A percentile compares a stretch with the other conserved stretches of the same genome.
These are phyloP conservation scores for Crenichthys baileyi DNA, from an alignment of 2,797 vertebrate genomes.

Conservation along the genomic window DNA sequence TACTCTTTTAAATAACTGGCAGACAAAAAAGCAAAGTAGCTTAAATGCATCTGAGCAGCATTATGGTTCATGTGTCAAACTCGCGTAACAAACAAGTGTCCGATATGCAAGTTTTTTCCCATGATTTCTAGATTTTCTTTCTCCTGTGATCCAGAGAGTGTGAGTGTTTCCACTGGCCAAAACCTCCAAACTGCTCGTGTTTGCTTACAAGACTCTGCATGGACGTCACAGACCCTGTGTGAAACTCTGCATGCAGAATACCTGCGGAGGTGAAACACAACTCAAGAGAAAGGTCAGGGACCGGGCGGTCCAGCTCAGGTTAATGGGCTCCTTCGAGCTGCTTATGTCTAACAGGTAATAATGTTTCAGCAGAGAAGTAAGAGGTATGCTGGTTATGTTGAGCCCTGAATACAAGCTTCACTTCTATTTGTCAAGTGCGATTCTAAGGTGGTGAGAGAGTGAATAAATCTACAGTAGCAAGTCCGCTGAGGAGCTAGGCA, in stretches of 20 bases:
- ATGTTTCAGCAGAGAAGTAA: slow-evolving; percentile 59
- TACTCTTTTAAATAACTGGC: slow-evolving; percentile 16
- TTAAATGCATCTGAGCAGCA: slow-evolving; percentile 49
- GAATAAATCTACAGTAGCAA: slow-evolving; percentile 5
- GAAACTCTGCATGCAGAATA: slow-evolving; percentile 27
- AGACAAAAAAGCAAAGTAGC: slow-evolving; percentile 49
- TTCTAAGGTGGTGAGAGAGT: slow-evolving; percentile 40
- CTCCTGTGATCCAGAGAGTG: slow-evolving; percentile 5
- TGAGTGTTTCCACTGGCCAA: slow-evolving; percentile 31
- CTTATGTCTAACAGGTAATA: slow-evolving; percentile 40
- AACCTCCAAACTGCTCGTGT: slow-evolving; percentile 28
- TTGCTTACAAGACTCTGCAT: slow-evolving; percentile 25
- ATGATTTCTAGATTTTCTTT: slow-evolving; percentile 9
- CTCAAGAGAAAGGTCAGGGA: slow-evolving; percentile 19
- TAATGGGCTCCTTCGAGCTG: slow-evolving; percentile 22
- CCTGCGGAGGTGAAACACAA: slow-evolving; percentile 23
- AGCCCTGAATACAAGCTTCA: slow-evolving; percentile 65
- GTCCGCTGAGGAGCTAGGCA: slow-evolving; percentile 27
- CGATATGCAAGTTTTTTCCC: slow-evolving; percentile 5
- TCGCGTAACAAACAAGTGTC: slow-evolving; percentile 21
- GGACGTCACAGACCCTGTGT: slow-evolving; percentile 27
- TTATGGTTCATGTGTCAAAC: slow-evolving; percentile 22
- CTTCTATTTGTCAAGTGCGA: slow-evolving; percentile 38
- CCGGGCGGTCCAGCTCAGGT: slow-evolving; percentile 11
- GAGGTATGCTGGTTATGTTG: slow-evolving; percentile 73